Conservation (phyloP, 2,888 invertebrate species). For the Gortyna flavago region DNA sequence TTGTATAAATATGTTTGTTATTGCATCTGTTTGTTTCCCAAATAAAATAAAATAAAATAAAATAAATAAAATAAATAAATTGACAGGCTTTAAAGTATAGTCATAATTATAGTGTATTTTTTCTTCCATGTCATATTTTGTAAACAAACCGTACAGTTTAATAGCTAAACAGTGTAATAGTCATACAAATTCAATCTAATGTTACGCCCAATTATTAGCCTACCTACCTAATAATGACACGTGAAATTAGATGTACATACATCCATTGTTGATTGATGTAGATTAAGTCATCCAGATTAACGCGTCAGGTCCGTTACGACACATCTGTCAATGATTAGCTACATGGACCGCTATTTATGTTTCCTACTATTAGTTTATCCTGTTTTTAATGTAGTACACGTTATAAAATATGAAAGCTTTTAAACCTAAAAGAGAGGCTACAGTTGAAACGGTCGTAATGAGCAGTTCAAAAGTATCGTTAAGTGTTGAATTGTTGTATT, state of each 20-base stretch:
- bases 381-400: constrained; percentile 43
- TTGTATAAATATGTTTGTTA: no score
- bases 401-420: constrained; percentile 59
- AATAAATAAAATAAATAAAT: no score
- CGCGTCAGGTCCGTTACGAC: constrained; percentile 40
- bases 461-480: constrained; percentile 61
- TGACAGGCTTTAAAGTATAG: not conserved
- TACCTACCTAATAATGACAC: constrained; percentile 10
- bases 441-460: constrained; percentile 31
- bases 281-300: constrained; percentile 51
- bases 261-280: constrained; percentile 40
- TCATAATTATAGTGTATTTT: no score
- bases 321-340: constrained; percentile 41
- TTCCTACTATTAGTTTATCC: constrained; percentile 41
- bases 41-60: no score
- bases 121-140: not conserved
- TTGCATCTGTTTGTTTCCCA: no score
- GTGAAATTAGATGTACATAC: constrained; percentile 47
- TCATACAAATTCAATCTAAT: constrained; percentile 26
- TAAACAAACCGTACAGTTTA: not conserved
- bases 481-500: constrained; percentile 44
- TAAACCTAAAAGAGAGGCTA: constrained; percentile 36
- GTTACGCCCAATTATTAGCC: constrained; percentile 8
- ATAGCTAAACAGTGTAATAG: not conserved
- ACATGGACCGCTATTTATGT: constrained; percentile 17